Conservation (phyloP, 2,888 invertebrate genomes). For the Torymus tubicola region DNA sequence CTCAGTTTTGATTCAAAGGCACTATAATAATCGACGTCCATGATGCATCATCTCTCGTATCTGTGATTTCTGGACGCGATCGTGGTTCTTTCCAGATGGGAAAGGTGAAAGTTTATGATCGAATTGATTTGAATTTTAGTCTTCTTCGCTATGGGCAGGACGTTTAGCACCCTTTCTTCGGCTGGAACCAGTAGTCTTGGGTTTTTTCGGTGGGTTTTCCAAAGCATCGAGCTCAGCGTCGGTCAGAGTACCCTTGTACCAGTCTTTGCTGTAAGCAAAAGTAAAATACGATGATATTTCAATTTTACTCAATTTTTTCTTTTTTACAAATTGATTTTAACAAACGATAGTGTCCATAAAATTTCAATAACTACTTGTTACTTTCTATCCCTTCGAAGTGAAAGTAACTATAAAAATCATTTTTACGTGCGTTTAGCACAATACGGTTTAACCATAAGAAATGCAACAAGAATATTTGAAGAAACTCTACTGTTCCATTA, state of each 20-base stretch:
- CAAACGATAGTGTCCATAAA: too few relatives aligned
- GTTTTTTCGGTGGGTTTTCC: constrained; percentile 86
- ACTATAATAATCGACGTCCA: constrained; percentile 19
- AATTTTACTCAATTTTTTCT: too few relatives aligned
- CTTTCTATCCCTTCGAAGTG: too few relatives aligned
- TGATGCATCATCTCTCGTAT: neutral
- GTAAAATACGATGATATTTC: neutral
- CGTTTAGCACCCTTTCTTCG: constrained; percentile 76
- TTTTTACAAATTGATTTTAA: too few relatives aligned
- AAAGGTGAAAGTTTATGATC: neutral
- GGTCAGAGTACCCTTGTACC: constrained; percentile 91
- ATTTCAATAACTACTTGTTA: too few relatives aligned
- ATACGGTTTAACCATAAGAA: too few relatives aligned
- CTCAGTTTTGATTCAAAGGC: constrained; percentile 14
- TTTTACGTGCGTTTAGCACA: too few relatives aligned
- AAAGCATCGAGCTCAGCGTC: constrained; percentile 87
- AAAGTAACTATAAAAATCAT: too few relatives aligned
- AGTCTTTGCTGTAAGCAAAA: constrained; percentile 84
- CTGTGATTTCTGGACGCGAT: neutral
- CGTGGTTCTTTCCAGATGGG: constrained; percentile 10
- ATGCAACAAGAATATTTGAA: too few relatives aligned
- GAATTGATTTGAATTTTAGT: neutral
- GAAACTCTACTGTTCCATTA: too few relatives aligned
- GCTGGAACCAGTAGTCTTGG: constrained; percentile 78
- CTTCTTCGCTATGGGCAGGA: constrained; percentile 63